phyloP scores from a whole-genome alignment of 2,797 vertebrate species.

The Merluccius polli region DNA sequence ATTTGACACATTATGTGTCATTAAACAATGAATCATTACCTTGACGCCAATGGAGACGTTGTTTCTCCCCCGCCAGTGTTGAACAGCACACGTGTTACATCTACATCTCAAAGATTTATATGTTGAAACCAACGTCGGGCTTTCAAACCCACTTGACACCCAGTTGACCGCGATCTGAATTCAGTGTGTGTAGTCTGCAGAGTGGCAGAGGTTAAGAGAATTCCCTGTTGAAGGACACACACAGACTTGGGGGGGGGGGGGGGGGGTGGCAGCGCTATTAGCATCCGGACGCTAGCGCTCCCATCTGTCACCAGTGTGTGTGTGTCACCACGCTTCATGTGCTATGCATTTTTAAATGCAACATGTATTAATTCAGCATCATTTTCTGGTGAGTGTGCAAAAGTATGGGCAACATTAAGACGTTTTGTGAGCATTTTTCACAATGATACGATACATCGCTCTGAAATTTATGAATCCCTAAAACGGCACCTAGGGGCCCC shows the following conservation, averaged over 20 bases:
- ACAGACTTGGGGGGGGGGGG: background rate
- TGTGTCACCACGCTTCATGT: background rate
- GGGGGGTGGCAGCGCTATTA: slow-evolving; percentile 13
- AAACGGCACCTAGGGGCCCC: background rate
- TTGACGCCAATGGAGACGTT: slow-evolving; percentile 8
- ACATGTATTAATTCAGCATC: background rate
- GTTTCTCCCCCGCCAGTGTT: background rate
- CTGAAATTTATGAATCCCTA: too few species aligned
- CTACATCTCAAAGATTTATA: slow-evolving; percentile 3
- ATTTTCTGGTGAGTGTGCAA: background rate
- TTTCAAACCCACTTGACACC: background rate
- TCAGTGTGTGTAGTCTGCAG: slow-evolving; percentile 2
- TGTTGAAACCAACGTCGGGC: background rate
- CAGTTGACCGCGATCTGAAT: slow-evolving; percentile 10
- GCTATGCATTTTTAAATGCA: background rate
- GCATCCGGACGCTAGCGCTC: slow-evolving; percentile 10
- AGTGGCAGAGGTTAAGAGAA: slow-evolving; percentile 20
- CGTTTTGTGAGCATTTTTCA: too few species aligned
- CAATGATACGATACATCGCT: too few species aligned
- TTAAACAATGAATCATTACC: slow-evolving; percentile 20
- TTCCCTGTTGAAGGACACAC: slow-evolving; percentile 4
- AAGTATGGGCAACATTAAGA: too few species aligned
- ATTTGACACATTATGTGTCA: background rate
- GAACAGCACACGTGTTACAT: background rate
- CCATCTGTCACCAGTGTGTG: background rate